Base-by-base conservation (phyloP, 2,113 vertebrate species). In the Epinephelus fuscoguttatus region DNA sequence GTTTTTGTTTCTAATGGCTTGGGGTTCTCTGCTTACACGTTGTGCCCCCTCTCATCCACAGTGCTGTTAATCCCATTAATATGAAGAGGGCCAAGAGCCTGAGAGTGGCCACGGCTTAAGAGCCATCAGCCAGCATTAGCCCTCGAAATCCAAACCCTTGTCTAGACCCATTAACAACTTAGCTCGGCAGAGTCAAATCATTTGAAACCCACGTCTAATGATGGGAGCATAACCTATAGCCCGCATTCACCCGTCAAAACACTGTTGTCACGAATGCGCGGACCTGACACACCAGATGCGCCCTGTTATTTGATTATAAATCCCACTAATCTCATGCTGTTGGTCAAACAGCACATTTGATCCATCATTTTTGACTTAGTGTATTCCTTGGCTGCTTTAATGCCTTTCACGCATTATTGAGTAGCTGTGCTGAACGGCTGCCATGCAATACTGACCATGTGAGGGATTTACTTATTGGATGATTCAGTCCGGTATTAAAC, bases 41-140 rank as follows among this genome's bases (percentile, higher is more conserved):
- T 68, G 76, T 82, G 81, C 82, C 90, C 84, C 92, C 82, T 80
- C 87, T 92, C 82, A 88, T 90, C 86, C 90, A 87, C 89, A 89
- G 84, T n/a, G 84, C 89, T 84, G 91, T 86, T 94, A 94, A 95
- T 95, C 94, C 94, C 88, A 95, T 95, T 95, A 95, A 94, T 94
- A 94, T 91, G 91, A 94, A 92, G 93, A 89, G 93, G 87, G 90
- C 85, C 87, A 56, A 86, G 72, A 93, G 87, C 84, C 77, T 75
- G 82, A 91, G 83, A 92, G 80, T 90, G 89, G 89, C 91, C 89
- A 80, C 70, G 59, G 87, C 78, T 94, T 93, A 94, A 94, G 82
- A 91, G 83, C 92, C 94, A 94, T 94, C 93, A 94, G 86, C 81
- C 74, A 70, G 91, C 91, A 92, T 94, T 93, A 94, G 90, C 84